Percentiles rank a stretch among this genome's conserved stretches.
phyloP scores from a whole-genome alignment of 2,113 vertebrate genomes.

The Scomber colias region DNA sequence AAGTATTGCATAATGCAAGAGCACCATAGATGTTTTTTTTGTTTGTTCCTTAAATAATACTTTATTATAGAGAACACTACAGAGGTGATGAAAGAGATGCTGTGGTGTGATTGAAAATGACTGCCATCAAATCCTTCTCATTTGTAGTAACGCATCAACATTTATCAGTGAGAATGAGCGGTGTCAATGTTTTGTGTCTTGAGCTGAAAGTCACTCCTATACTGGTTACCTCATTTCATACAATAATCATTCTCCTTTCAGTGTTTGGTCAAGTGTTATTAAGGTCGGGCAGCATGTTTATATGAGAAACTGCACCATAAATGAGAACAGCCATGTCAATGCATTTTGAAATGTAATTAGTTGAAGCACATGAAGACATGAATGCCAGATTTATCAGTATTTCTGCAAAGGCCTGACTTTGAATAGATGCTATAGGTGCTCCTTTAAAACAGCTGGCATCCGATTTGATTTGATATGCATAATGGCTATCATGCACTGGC shows the following conservation, averaged over 20 bases:
- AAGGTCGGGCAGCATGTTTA: neutral
- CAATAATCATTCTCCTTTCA: conserved; percentile 24
- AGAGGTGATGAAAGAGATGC: conserved; percentile 48
- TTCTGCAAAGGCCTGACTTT: conserved; percentile 59
- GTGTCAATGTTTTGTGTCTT: conserved; percentile 50
- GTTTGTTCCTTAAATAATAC: conserved; percentile 52
- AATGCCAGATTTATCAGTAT: conserved; percentile 39
- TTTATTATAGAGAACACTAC: conserved; percentile 43
- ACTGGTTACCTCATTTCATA: conserved; percentile 20
- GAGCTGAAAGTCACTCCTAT: conserved; percentile 43
- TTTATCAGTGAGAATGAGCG: conserved; percentile 57
- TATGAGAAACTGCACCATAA: neutral
- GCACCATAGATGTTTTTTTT: conserved; percentile 3
- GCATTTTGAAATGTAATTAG: conserved; percentile 32
- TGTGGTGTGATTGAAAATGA: conserved; percentile 61
- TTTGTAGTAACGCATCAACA: conserved; percentile 70
- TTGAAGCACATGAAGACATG: neutral
- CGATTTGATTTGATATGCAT: conserved; percentile 73
- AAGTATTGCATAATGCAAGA: conserved; percentile 56
- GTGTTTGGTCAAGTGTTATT: conserved; percentile 27
- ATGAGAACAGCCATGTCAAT: neutral
- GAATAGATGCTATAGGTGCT: conserved; percentile 61
- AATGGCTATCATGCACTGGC: conserved; percentile 37
- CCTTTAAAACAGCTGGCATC: conserved; percentile 74
- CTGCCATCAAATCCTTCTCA: conserved; percentile 62